Conservation (phyloP, 2,797 vertebrate species). For the Lacerta bilineata region DNA sequence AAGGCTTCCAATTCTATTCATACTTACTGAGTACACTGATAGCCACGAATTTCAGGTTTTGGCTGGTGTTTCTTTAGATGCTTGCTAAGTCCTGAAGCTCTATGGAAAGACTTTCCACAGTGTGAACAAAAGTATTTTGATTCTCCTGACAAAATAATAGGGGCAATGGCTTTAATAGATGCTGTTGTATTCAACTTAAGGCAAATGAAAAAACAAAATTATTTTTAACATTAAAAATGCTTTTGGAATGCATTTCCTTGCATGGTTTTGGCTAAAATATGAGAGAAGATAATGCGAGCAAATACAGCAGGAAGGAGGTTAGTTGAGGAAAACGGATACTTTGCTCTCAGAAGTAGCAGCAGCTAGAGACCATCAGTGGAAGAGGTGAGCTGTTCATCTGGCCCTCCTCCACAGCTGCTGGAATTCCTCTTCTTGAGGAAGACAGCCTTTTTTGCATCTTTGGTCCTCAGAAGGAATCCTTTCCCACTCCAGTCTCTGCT, state of each 20-base stretch:
- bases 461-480: too few species aligned
- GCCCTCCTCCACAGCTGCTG: too few species aligned
- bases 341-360: too few species aligned
- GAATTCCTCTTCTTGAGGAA: too few species aligned
- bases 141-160: constrained; percentile 84
- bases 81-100: constrained; percentile 96
- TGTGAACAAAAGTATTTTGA: constrained; percentile 96
- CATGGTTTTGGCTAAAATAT: background rate
- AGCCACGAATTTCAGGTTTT: constrained; percentile 90
- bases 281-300: background rate
- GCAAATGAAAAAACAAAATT: background rate
- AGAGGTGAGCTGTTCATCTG: too few species aligned
- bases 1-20: background rate
- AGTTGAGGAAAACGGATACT: background rate
- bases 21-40: constrained; percentile 94
- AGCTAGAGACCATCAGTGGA: too few species aligned
- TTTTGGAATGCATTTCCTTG: background rate
- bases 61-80: constrained; percentile 97
- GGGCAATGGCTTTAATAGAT: background rate
- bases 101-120: constrained; percentile 94
- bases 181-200: background rate
- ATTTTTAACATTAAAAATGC: background rate
- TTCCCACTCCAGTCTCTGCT: too few species aligned
- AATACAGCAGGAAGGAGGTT: background rate
- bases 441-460: too few species aligned